phyloP scores from a whole-genome alignment of 2,113 vertebrate genomes.

The Scolopax mira region DNA sequence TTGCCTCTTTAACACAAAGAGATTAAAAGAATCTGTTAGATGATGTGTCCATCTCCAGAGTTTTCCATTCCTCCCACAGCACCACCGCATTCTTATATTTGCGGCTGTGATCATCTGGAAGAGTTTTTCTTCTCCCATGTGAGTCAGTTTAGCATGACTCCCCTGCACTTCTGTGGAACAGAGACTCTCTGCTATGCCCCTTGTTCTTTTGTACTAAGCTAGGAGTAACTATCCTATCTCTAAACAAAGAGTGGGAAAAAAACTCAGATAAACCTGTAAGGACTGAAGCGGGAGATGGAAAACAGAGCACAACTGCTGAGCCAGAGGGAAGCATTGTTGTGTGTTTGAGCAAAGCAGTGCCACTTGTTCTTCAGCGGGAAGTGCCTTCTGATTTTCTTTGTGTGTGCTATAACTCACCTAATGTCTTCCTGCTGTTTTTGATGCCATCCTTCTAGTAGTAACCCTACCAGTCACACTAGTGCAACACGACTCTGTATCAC shows the following conservation, averaged over 20 bases:
- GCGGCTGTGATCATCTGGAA: background rate
- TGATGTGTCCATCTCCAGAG: background rate
- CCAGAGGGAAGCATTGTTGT: background rate
- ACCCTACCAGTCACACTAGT: background rate
- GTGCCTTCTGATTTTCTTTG: background rate
- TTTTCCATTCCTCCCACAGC: background rate
- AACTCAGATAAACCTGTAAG: background rate
- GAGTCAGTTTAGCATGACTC: background rate
- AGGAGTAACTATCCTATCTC: background rate
- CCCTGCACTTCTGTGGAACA: background rate
- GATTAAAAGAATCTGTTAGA: background rate
- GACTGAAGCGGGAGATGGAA: background rate
- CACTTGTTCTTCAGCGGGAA: background rate
- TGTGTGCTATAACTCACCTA: background rate
- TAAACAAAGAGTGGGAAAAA: background rate
- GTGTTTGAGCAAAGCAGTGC: background rate
- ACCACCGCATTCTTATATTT: background rate
- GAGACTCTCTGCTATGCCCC: background rate
- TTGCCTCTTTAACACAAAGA: background rate
- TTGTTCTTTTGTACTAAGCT: background rate
- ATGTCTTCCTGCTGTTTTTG: background rate
- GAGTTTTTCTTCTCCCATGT: background rate
- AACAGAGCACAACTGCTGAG: background rate
- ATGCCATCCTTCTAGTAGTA: background rate
- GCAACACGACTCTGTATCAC: background rate